Base-by-base conservation (phyloP, 2,888 invertebrate species). In the Stictocephala bisonia region DNA sequence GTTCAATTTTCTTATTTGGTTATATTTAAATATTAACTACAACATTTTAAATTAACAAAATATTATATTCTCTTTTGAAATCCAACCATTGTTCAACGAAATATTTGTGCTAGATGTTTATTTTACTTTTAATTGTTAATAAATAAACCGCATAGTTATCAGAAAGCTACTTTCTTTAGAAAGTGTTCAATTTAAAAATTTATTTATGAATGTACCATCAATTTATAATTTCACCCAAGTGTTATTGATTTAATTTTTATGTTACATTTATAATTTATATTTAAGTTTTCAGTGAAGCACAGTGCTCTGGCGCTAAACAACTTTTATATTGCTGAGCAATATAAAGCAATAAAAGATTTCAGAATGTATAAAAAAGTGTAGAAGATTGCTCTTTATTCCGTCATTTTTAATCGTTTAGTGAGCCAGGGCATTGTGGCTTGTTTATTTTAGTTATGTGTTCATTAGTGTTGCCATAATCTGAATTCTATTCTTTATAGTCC, bases 351-450 rank as follows among this genome's bases (percentile, higher is more conserved):
- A 20, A n/a, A 51, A 11, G 26, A 15, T n/a, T 3, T 68, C 24
- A 31, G 48, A 51, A 64, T 66, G 24, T 22, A 35, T 51, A 22
- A 29, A 66, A 9, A 50, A 66, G 9, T 50, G 51, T 20, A 31
- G 22, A 15, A 60, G 64, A 71, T 2, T 60, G 15, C 26, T 40
- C 31, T 72, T 71, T 44, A 27, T 60, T 71, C 35, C 27, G 11
- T 75, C 72, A 31, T 73, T 76, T 72, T 74, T 58, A 3, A 44
- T 75, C 58, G 75, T 74, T 78, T 79, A 83, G 83, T 83, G 83
- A 91, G 93, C 93, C 94, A 94, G 94, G 94, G 93, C 94, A 94
- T 93, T 94, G 94, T 93, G 71, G 74, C 74, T 68, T 70, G 72
- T 35, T 67, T 41, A 67, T 68, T 66, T 73, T 60, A 29, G 35